Conservation (phyloP, 2,888 invertebrate genomes). For the Agriopis leucophaearia region DNA sequence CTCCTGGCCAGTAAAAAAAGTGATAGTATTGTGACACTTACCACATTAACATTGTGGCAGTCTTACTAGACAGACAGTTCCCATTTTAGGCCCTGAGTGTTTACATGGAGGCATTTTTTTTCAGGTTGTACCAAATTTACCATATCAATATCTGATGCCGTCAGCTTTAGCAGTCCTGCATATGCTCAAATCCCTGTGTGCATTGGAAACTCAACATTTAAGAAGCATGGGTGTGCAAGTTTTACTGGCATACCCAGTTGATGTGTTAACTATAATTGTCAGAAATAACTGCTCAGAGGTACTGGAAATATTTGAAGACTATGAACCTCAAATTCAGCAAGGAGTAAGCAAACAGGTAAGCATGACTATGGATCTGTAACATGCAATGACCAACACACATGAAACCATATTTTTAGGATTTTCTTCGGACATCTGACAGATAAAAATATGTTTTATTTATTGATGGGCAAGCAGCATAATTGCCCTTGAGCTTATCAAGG, state of each 20-base stretch:
- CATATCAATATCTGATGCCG: slow-evolving; percentile 14
- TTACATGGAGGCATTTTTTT: background rate
- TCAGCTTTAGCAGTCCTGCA: slow-evolving; percentile 21
- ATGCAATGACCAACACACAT: background rate
- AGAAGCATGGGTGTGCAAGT: slow-evolving; percentile 7
- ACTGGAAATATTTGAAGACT: slow-evolving; percentile 56
- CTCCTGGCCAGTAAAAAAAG: no score
- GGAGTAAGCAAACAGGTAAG: slow-evolving; percentile 52
- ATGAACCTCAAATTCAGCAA: slow-evolving; percentile 6
- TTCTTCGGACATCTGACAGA: no score
- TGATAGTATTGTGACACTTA: no score
- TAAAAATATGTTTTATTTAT: no score
- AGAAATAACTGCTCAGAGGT: slow-evolving; percentile 45
- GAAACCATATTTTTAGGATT: background rate
- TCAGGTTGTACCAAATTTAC: slow-evolving; percentile 25
- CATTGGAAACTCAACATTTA: background rate
- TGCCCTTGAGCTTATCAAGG: no score
- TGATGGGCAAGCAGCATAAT: no score
- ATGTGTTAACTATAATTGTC: slow-evolving; percentile 6
- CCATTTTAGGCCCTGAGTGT: no score
- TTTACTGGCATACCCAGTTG: slow-evolving; percentile 18
- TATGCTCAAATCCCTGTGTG: slow-evolving; percentile 9
- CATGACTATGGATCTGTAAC: background rate
- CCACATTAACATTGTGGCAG: no score
- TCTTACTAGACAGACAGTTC: no score